Base-by-base conservation (phyloP, 1,140 invertebrate species). In the Phenacoccus solenopsis region DNA sequence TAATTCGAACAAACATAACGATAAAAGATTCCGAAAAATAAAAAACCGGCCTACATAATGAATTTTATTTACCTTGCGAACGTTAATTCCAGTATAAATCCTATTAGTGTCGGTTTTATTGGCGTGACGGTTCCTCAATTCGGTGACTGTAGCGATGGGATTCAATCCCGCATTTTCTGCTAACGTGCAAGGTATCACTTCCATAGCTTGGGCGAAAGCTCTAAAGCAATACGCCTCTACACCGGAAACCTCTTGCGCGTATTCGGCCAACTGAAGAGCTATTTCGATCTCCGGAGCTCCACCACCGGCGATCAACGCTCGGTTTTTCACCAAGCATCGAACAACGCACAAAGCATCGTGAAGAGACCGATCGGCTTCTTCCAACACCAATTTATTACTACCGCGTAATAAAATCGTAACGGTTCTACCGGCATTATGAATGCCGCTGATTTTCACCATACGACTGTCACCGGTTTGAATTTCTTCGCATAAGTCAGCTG, bases 111-210 rank as follows among this genome's bases (percentile, higher is more conserved):
- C 84, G 77, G 92, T 87, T 27, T 89, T 90, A 71, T 88, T 83
- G 0, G 94, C 94, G 81, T 99, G 96, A 76, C 90, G 85, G 77
- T 94, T 98, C 70, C 97, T 85, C 69, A 99, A 82, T 80, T 98
- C 96, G 0, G 97, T 99, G 0, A 99, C 96, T 0, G 96, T 98
- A 67, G 90, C 80, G 78, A 99, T 98, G 0, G 98, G 90, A 81
- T 97, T 98, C 1, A 99, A 82, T n/a, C 98, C 97, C 25, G 97
- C 96, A 80, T 99, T 99, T 82, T 99, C 98, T n/a, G 98, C 94
- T 69, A 99, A 82, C 1, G 98, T 99, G 68, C 89, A 96, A 1
- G 98, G 98, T 77, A 99, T 93, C 2, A 99, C 88, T 82, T 98
- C 96, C 24, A 99, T 81, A 0, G 97, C 94, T 78, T 98, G 91